Evolutionary conservation across 1,140 invertebrate genomes (phyloP), one percentile per base, ranked within the genome.

Genomic region (Ostrea denselamellosa): DNA sequence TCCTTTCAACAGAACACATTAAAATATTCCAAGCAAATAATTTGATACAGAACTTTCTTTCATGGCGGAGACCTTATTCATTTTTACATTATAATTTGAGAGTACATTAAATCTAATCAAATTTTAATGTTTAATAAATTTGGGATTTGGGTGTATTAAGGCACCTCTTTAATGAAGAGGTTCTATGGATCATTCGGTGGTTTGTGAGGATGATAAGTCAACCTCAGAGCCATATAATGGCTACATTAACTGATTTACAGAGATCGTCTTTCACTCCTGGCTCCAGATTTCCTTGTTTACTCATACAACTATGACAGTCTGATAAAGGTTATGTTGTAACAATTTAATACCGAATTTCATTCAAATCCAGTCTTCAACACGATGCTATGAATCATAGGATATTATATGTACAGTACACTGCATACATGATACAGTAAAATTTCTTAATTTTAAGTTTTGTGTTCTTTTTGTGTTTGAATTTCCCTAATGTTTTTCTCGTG

Each of bases 61-160:
- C 68, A 77, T 34, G 28, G 22, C 28, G 8, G 22, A 14, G 68
- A 77, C 68, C 68, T 77, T 77, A 28, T 77, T 25, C 28, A 77
- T 77, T 34, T 25, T 14, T 77, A 77, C 68, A 28, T 77, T 28
- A 77, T 77, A 77, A 77, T 77, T 77, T 77, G 28, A 77, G 25
- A 77, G 68, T 77, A 77, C 28, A 77, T 77, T 28, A 77, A 77
- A 77, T 34, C 68, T 77, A 77, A 77, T 77, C 68, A 77, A 28
- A 77, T 77, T 77, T 77, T 77, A 77, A 77, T 77, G 68, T 77
- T 25, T 14, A 77, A 77, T 77, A 77, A 77, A 77, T 77, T 34
- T 77, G 68, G 10, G 68, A 34, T 77, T 62, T 28, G 8, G 25
- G 25, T 22, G 68, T 77, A 28, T 28, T 28, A 34, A 77, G 68